A percentile compares a stretch with the other conserved stretches of the same genome.
Conservation (phyloP, 2,797 vertebrate genomes). For the Caiman crocodilus region DNA sequence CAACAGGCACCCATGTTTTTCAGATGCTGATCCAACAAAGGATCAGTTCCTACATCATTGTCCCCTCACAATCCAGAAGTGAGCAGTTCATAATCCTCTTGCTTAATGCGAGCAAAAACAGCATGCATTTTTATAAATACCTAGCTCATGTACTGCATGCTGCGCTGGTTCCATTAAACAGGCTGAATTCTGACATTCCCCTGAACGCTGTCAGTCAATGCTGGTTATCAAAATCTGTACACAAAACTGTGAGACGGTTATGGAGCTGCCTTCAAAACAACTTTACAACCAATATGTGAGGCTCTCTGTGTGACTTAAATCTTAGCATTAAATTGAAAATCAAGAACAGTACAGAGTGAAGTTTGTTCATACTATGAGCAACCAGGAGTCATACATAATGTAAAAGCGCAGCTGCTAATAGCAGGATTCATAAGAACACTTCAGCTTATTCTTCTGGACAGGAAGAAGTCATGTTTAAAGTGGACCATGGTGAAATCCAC, state of each 20-base stretch:
- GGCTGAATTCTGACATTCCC: neutral
- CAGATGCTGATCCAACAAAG: neutral
- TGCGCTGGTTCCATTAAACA: neutral
- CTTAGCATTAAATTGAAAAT: conserved; percentile 19
- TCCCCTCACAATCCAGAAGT: neutral
- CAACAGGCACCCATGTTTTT: neutral
- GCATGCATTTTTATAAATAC: neutral
- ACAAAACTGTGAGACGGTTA: neutral
- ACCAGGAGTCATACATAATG: neutral
- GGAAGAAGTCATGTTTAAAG: neutral
- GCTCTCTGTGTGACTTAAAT: neutral
- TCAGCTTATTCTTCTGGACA: neutral
- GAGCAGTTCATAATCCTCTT: neutral
- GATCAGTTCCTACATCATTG: neutral
- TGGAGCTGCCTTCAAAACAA: conserved; percentile 12
- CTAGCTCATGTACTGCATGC: neutral
- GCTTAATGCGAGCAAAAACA: neutral
- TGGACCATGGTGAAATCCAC: neutral
- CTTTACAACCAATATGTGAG: neutral
- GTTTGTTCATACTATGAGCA: neutral
- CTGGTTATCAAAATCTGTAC: conserved; percentile 1
- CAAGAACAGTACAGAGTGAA: neutral
- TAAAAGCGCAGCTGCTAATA: neutral
- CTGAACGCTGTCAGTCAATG: conserved; percentile 13
- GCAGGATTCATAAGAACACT: neutral